phyloP scores from a whole-genome alignment of 2,888 invertebrate genomes.

The Hyppa rectilinea region DNA sequence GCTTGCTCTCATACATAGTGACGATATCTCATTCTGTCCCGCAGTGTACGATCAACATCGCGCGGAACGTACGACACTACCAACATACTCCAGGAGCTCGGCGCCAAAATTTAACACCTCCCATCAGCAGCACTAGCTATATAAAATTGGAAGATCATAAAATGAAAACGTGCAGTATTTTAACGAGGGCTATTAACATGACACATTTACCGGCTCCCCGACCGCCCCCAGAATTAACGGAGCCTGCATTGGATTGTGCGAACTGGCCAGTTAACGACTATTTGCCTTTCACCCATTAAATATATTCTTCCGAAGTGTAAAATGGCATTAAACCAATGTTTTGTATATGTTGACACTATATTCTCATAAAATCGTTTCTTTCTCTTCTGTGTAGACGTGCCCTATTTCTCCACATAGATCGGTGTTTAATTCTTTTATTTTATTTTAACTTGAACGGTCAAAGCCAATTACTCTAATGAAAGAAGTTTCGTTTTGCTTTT shows the following conservation, averaged over 20 bases:
- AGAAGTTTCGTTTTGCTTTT: conserved; percentile 26
- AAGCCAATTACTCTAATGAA: conserved; percentile 37
- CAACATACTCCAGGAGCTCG: conserved; percentile 27
- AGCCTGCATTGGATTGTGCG: conserved; percentile 77
- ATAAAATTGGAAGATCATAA: conserved; percentile 82
- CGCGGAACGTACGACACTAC: conserved; percentile 1
- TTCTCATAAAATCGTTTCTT: conserved; percentile 8
- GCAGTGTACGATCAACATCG: conserved; percentile 15
- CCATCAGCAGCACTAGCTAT: conserved; percentile 68
- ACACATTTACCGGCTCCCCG: conserved; percentile 80
- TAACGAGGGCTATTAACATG: conserved; percentile 81
- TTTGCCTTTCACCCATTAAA: conserved; percentile 76
- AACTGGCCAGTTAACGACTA: conserved; percentile 78
- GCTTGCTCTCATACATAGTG: conserved; percentile 12
- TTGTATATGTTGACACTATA: conserved; percentile 32
- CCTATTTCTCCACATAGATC: conserved; percentile 6
- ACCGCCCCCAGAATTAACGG: conserved; percentile 78
- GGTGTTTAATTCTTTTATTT: conserved; percentile 14
- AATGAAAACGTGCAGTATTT: conserved; percentile 80
- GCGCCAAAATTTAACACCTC: conserved; percentile 49
- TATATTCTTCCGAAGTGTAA: conserved; percentile 67
- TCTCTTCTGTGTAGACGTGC: neutral
- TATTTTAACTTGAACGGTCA: neutral
- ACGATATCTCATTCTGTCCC: conserved; percentile 36
- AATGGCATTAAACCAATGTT: conserved; percentile 60